Evolutionary conservation across 2,113 vertebrate genomes (phyloP), one percentile per base, ranked within the genome.

Genomic region (Lutjanus erythropterus): DNA sequence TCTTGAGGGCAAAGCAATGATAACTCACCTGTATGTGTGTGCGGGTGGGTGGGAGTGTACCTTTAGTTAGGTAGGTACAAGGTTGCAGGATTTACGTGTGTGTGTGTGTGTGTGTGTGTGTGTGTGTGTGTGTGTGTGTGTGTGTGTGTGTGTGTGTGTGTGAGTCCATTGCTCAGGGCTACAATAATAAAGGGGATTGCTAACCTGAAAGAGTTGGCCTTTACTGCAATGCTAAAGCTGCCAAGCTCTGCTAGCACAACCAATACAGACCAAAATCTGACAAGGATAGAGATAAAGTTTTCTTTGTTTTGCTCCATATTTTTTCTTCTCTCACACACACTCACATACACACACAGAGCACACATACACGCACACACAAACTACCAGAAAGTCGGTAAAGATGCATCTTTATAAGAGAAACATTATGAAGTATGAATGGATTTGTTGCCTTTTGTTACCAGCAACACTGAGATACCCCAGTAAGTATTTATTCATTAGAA

Each of bases 1-100:
- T 91, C 93, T 93, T 90, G 87, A 92, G 93, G 93, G 91, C 91
- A 93, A 81, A 89, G 87, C 83, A 86, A 86, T 86, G 92, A 93
- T 93, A 93, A 91, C 84, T 93, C 89, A 92, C 81, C 83, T 88
- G 88, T 76, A 53, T 83, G 58, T 84, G 73, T 81, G 72, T 55
- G 66, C 11, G 37, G 58, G 52, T 73, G 55, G 71, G 42, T 56
- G 56, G 47, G 50, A 23, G 56, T 58, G 66, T 76, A 69, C 39
- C 60, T 87, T 86, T 86, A 66, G 80, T 80, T 80, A 77, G 41
- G 76, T 83, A 86, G 44, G 67, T 84, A 88, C 84, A 87, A 84
- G 86, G 73, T 69, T 88, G 76, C 65, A 86, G 58, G 77, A 85
- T 84, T 88, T 88, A 80, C 58, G 53, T 73, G 16, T 33, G 56